Evolutionary conservation across 2,797 vertebrate genomes (phyloP), one percentile per base, ranked within the genome.

Genomic region (Enteromius viviparus): DNA sequence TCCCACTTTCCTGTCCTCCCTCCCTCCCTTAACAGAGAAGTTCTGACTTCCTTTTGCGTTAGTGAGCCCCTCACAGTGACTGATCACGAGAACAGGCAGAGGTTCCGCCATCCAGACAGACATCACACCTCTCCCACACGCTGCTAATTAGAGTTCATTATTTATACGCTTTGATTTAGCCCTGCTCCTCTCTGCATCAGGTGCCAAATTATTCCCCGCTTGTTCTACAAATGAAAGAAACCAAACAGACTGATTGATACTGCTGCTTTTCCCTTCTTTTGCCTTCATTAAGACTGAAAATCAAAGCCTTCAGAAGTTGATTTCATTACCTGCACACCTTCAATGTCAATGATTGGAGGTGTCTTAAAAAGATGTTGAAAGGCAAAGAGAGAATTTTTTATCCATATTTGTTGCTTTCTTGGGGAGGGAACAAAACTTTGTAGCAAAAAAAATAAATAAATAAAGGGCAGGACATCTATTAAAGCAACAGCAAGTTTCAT

Each of bases 81-180:
- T 89, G 90, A 91, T 92, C 87, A 89, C 58, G 68, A 91, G 89
- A 93, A 90, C 90, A 94, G 89, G 90, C 89, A 90, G 89, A 89
- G 88, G 91, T 94, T 92, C 88, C 90, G 91, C 92, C 91, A 92
- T 90, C 78, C 76, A 91, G 92, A 86, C 91, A 94, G 88, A 86
- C 91, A 92, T 94, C 93, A 93, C 94, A 92, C 93, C 92, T 92
- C 92, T 91, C 89, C 90, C 90, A 89, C 92, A 91, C 89, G 84
- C 90, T 70, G 89, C 93, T 95, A 95, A 95, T 95, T 95, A 94
- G 89, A 92, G 90, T 94, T 94, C 93, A 95, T 95, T 94, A 95
- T 95, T 94, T 93, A 95, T 94, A 94, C 90, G 76, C 93, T 95
- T 95, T 95, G 94, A 95, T 94, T 94, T 91, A 91, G 89, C 91